Evolutionary conservation across 2,797 vertebrate species (phyloP), one percentile per base, ranked within the genome.

Genomic region (Anguilla megastoma): DNA sequence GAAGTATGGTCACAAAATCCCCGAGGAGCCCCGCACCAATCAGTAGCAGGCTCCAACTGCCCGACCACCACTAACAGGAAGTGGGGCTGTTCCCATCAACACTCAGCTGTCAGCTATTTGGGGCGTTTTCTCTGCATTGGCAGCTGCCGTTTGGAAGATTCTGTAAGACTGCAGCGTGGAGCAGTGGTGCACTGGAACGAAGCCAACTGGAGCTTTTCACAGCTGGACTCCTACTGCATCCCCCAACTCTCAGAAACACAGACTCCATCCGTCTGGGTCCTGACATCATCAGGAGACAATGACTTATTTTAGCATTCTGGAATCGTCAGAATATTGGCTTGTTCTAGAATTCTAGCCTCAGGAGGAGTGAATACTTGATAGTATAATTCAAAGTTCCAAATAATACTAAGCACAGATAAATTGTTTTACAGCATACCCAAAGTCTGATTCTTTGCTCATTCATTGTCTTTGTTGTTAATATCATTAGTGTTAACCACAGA

Each of bases 1-100:
- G 93, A 95, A 93, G 95, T 95, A 95, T 93, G 89, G 95, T 89
- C 90, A 88, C 85, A 87, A 87, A 92, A 92, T 91, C 92, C 93
- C 93, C 88, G 63, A 3, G 90, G 91, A 94, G 76, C 63, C 54
- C 10, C 87, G 91, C 86, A 90, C 92, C 92, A 94, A 95, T 91
- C 92, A 86, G 88, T 92, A 88, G 91, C 89, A 88, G 86, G 18
- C 30, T 33, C 48, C 4, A 8, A 30, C 10, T n/a, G 63, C 63
- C 63, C 4, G 21, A 63, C 58, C 4, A 24, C 7, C 71, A 41
- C 16, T 76, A 24, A 79, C 71, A 87, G 71, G 74, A 27, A 86
- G 60, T 91, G 91, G 93, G 85, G 90, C 91, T 79, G 48, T 80
- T 91, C 90, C 92, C 91, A 89, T 94, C 92, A 91, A 87, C 52